Conservation (phyloP, 2,888 invertebrate genomes). For the Dynastes hyllus region DNA sequence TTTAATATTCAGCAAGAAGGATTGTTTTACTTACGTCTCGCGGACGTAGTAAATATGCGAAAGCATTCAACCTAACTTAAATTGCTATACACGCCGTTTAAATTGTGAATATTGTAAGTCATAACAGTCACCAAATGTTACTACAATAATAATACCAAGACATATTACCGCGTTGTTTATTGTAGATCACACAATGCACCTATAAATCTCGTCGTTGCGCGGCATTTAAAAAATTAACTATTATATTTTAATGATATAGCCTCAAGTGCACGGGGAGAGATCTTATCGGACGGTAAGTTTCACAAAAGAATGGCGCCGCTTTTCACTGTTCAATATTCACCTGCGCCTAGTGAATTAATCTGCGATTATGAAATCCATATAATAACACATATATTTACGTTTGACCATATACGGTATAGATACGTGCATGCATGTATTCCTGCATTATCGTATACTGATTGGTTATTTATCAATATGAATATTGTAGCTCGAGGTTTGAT, state of each 20-base stretch:
- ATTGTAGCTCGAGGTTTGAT: constrained; percentile 5
- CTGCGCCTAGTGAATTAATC: constrained; percentile 25
- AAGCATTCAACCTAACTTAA: constrained; percentile 25
- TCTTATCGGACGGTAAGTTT: constrained; percentile 25
- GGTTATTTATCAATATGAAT: constrained; percentile 3
- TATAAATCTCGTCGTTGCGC: constrained; percentile 23
- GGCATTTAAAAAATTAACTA: constrained; percentile 35
- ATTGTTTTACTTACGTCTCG: constrained; percentile 28
- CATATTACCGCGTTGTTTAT: constrained; percentile 38
- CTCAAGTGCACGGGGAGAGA: constrained; percentile 22
- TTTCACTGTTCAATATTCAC: constrained; percentile 27
- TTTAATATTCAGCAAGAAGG: constrained; percentile 33
- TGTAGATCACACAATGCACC: constrained; percentile 39
- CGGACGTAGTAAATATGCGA: constrained; percentile 12
- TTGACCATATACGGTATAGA: constrained; percentile 20
- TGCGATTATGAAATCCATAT: constrained; percentile 28
- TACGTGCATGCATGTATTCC: background rate
- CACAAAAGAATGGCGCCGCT: constrained; percentile 37
- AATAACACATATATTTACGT: constrained; percentile 17
- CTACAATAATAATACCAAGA: constrained; percentile 32
- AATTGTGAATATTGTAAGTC: constrained; percentile 26
- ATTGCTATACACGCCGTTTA: constrained; percentile 32
- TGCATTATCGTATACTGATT: background rate
- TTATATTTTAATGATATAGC: constrained; percentile 38
- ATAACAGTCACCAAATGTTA: background rate